Conservation (phyloP, 2,888 invertebrate species). For the Thymelicus lineola region DNA sequence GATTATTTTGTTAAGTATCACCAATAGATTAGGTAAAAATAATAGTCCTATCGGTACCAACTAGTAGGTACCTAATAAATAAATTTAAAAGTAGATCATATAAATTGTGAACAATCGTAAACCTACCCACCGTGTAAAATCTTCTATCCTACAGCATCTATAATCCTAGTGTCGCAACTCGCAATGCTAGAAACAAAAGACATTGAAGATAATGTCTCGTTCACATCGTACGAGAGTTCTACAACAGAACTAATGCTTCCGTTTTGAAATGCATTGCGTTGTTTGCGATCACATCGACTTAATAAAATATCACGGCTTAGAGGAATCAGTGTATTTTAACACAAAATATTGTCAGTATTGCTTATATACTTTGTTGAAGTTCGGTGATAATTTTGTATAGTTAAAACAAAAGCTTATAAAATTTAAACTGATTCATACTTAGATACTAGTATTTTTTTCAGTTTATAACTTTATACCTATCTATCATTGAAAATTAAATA, state of each 20-base stretch:
- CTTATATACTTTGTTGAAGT: not conserved
- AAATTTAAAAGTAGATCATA: too few relatives aligned
- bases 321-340: not conserved
- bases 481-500: too few relatives aligned
- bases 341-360: not conserved
- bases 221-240: constrained; percentile 22
- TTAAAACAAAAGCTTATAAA: too few relatives aligned
- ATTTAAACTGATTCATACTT: too few relatives aligned
- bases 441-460: too few relatives aligned
- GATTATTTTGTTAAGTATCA: too few relatives aligned
- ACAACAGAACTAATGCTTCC: constrained; percentile 41
- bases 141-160: not conserved
- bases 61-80: too few relatives aligned
- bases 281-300: constrained; percentile 39
- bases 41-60: too few relatives aligned
- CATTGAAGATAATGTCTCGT: constrained; percentile 23
- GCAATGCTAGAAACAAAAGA: constrained; percentile 3
- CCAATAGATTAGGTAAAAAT: too few relatives aligned
- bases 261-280: constrained; percentile 42
- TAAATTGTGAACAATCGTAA: too few relatives aligned
- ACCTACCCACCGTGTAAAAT: not conserved
- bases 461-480: too few relatives aligned
- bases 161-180: not conserved
- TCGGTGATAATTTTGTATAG: too few relatives aligned
- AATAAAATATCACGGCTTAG: constrained; percentile 17